Conservation (phyloP, 2,888 invertebrate species). For the Perizoma affinitatum region DNA sequence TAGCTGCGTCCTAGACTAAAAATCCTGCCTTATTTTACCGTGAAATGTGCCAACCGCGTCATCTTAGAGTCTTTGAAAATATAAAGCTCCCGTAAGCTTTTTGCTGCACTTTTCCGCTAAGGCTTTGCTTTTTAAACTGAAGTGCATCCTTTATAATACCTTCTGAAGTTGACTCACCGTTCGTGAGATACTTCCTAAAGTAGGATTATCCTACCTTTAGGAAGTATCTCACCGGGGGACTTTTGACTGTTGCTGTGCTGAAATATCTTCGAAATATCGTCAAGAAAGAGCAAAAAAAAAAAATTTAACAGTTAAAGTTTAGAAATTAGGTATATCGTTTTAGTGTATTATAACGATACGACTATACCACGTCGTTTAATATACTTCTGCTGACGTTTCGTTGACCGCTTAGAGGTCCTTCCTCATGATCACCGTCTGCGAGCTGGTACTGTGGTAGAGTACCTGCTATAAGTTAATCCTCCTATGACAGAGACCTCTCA, state of each 20-base stretch:
- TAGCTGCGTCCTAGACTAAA: neutral
- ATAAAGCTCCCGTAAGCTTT: conserved; percentile 21
- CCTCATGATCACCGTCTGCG: too few relatives aligned
- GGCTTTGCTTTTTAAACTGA: conserved; percentile 5
- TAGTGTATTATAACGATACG: too few relatives aligned
- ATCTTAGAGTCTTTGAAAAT: conserved; percentile 18
- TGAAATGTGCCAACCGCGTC: conserved; percentile 4
- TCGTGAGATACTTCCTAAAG: conserved; percentile 22
- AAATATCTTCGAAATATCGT: conserved; percentile 15
- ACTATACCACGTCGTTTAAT: too few relatives aligned
- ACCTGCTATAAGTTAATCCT: too few relatives aligned
- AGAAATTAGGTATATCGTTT: too few relatives aligned
- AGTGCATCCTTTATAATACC: conserved; percentile 24
- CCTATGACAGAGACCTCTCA: too few relatives aligned
- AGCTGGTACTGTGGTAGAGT: too few relatives aligned
- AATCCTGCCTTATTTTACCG: conserved; percentile 5
- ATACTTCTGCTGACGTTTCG: too few relatives aligned
- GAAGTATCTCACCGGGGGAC: too few relatives aligned
- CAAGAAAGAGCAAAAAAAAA: neutral
- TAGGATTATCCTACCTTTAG: conserved; percentile 21
- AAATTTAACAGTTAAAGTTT: too few relatives aligned
- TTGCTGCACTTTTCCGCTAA: conserved; percentile 26
- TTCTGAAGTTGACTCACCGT: conserved; percentile 10
- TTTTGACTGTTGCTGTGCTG: neutral
- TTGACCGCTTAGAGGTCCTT: too few relatives aligned